phyloP scores from a whole-genome alignment of 2,888 invertebrate species.

The Drosophila buzzatii region DNA sequence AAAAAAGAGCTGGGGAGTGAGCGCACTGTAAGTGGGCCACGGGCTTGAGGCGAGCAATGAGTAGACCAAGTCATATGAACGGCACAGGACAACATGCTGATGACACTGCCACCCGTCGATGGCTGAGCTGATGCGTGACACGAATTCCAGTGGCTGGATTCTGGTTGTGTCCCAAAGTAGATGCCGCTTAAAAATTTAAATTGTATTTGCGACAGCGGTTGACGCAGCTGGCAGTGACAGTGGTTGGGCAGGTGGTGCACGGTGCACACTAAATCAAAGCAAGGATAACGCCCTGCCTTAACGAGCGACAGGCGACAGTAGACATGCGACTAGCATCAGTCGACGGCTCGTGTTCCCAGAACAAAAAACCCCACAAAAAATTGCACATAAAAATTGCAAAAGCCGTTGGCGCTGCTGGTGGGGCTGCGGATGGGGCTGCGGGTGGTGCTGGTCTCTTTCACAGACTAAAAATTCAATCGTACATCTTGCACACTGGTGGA shows the following conservation, averaged over 20 bases:
- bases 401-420: constrained; percentile 35
- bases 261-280: constrained; percentile 53
- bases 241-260: constrained; percentile 47
- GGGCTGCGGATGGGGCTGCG: neutral
- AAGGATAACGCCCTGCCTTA: constrained; percentile 61
- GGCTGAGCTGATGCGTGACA: constrained; percentile 68
- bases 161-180: constrained; percentile 62
- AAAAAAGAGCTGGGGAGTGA: neutral
- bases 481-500: constrained; percentile 29
- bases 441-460: constrained; percentile 4
- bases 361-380: constrained; percentile 33
- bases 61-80: constrained; percentile 50
- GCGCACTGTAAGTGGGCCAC: neutral
- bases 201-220: constrained; percentile 72
- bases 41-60: constrained; percentile 5
- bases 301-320: constrained; percentile 65
- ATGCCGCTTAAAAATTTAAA: constrained; percentile 81
- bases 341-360: constrained; percentile 19
- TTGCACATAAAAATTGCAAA: constrained; percentile 79
- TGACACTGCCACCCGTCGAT: constrained; percentile 70
- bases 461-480: constrained; percentile 76
- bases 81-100: constrained; percentile 71
- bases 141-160: constrained; percentile 57
- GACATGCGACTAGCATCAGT: constrained; percentile 43
- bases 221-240: constrained; percentile 19